Conservation (phyloP, 2,797 vertebrate genomes). For the Agapornis canus region DNA sequence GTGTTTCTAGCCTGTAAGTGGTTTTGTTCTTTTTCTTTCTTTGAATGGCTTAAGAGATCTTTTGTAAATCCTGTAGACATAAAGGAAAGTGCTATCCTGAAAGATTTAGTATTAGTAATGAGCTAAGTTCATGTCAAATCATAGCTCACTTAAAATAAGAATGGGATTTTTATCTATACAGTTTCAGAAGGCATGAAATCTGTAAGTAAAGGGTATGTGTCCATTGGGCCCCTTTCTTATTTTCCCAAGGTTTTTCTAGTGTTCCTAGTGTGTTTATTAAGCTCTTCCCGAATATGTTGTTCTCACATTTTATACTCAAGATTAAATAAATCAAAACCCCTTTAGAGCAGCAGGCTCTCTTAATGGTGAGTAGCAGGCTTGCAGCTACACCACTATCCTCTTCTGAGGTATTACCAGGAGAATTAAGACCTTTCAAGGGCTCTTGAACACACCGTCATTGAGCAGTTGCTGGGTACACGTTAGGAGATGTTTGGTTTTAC, state of each 20-base stretch:
- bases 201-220: rapidly evolving
- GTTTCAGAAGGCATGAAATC: not conserved
- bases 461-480: not conserved
- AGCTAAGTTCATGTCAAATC: not conserved
- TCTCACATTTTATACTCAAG: not conserved
- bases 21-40: not conserved
- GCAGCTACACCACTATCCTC: not conserved
- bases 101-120: not conserved
- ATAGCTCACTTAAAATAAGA: not conserved
- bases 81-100: not conserved
- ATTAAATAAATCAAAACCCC: not conserved
- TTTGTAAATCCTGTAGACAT: not conserved
- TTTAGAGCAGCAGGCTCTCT: not conserved
- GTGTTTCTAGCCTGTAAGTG: not conserved
- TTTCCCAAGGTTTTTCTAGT: not conserved
- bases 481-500: not conserved
- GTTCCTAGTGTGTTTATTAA: not conserved
- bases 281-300: not conserved
- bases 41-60: not conserved
- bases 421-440: not conserved
- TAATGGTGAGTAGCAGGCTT: not conserved
- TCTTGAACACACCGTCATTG: not conserved
- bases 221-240: not conserved
- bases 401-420: not conserved
- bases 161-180: not conserved